Evolutionary conservation across 2,797 vertebrate genomes (phyloP).

Genomic region (Brachymystax lenok): DNA sequence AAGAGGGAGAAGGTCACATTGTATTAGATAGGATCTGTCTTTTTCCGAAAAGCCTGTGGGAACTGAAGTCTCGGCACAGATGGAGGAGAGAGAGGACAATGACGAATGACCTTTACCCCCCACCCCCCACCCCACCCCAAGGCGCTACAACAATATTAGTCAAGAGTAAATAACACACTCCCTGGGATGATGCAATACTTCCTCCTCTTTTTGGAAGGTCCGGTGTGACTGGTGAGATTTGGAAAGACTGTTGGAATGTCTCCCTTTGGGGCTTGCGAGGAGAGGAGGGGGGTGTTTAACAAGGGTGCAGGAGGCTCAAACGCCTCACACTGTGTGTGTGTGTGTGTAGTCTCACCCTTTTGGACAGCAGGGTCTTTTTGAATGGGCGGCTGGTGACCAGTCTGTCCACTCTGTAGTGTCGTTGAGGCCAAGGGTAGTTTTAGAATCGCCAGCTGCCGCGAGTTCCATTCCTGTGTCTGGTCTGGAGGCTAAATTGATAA

Average conservation of each 20-base stretch:
- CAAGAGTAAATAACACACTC: constrained; percentile 26
- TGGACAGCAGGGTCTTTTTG: neutral
- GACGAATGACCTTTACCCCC: constrained; percentile 8
- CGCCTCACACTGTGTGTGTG: neutral
- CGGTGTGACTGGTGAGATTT: constrained; percentile 3
- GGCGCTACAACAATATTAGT: constrained; percentile 20
- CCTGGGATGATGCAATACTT: constrained; percentile 27
- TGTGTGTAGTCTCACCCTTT: neutral
- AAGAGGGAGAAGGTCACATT: neutral
- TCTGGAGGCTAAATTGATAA: constrained; percentile 69
- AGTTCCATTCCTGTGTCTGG: constrained; percentile 66
- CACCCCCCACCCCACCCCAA: neutral
- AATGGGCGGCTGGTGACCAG: neutral
- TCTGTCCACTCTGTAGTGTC: neutral
- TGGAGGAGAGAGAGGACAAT: constrained; percentile 21
- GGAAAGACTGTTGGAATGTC: constrained; percentile 4
- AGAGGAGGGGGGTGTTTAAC: neutral
- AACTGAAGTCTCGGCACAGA: neutral
- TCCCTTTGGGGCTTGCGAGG: neutral
- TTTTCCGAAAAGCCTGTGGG: neutral
- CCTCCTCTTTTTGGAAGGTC: constrained; percentile 15
- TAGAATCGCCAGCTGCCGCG: constrained; percentile 66
- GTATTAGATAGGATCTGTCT: constrained; percentile 7
- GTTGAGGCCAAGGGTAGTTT: neutral
- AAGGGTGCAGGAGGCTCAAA: neutral